A percentile compares a stretch with the other conserved stretches of the same genome.
These are phyloP conservation scores for Macaca nemestrina DNA, from an alignment of 2,113 vertebrate genomes.

Conservation along the genomic window DNA sequence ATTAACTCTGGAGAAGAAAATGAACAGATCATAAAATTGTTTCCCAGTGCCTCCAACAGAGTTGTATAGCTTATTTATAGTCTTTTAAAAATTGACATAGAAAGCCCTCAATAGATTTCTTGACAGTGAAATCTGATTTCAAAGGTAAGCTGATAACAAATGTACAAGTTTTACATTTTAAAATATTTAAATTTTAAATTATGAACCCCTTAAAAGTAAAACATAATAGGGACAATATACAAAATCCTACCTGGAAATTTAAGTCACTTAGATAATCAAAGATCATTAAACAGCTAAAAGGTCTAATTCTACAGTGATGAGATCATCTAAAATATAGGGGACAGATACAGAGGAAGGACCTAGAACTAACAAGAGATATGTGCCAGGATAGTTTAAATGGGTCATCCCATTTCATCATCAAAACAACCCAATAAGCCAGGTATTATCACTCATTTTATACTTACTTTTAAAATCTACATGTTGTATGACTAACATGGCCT, in stretches of 20 bases:
- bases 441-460: not conserved
- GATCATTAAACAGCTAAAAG: not conserved
- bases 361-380: not conserved
- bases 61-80: not conserved
- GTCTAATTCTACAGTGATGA: not conserved
- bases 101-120: conserved; percentile 5
- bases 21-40: conserved; percentile 23
- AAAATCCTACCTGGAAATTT: conserved; percentile 10
- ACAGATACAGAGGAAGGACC: not conserved
- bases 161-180: not conserved
- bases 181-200: conserved; percentile 29
- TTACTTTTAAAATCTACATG: not conserved
- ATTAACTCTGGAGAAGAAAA: conserved; percentile 85
- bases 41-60: not conserved
- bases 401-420: not conserved
- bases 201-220: conserved; percentile 25
- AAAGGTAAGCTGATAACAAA: conserved; percentile 1
- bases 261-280: not conserved
- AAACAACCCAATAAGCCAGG: not conserved
- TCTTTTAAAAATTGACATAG: not conserved
- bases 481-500: not conserved
- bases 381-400: not conserved
- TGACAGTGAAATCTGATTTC: conserved; percentile 6
- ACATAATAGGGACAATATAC: not conserved
- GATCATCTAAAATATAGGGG: not conserved